Evolutionary conservation across 2,797 vertebrate species (phyloP).

Genomic region (Pipistrellus pipistrellus): DNA sequence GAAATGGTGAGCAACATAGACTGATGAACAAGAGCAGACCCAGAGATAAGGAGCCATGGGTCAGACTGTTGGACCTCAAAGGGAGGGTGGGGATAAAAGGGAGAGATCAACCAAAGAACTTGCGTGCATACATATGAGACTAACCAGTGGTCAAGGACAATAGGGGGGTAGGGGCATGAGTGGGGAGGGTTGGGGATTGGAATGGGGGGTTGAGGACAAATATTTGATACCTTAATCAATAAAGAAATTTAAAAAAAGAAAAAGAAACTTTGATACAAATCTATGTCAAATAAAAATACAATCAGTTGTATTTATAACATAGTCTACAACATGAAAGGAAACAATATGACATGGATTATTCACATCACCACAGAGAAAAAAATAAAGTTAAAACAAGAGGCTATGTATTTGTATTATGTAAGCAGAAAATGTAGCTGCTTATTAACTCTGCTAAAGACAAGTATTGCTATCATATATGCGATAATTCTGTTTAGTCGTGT

Average conservation of each 20-base stretch:
- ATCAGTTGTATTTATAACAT: not conserved
- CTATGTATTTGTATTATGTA: conserved; percentile 22
- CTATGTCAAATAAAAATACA: not conserved
- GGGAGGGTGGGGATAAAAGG: too few relatives aligned
- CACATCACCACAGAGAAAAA: not conserved
- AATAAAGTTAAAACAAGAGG: not conserved
- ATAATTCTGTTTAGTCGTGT: conserved; percentile 68
- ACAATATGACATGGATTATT: not conserved
- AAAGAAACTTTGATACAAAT: not conserved
- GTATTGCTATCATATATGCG: conserved; percentile 32
- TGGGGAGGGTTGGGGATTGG: too few relatives aligned
- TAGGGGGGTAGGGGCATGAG: too few relatives aligned
- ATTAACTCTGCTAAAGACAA: conserved; percentile 66
- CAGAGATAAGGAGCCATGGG: too few relatives aligned
- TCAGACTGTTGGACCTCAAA: too few relatives aligned
- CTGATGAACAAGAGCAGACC: too few relatives aligned
- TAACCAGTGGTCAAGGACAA: too few relatives aligned
- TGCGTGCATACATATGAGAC: too few relatives aligned
- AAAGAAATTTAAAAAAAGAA: not conserved
- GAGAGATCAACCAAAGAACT: too few relatives aligned
- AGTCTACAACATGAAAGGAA: not conserved
- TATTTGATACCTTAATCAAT: too few relatives aligned
- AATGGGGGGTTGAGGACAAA: too few relatives aligned
- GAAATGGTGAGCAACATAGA: too few relatives aligned
- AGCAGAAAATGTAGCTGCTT: not conserved